Evolutionary conservation across 2,797 vertebrate genomes (phyloP).

Genomic region (Garrulus glandarius): DNA sequence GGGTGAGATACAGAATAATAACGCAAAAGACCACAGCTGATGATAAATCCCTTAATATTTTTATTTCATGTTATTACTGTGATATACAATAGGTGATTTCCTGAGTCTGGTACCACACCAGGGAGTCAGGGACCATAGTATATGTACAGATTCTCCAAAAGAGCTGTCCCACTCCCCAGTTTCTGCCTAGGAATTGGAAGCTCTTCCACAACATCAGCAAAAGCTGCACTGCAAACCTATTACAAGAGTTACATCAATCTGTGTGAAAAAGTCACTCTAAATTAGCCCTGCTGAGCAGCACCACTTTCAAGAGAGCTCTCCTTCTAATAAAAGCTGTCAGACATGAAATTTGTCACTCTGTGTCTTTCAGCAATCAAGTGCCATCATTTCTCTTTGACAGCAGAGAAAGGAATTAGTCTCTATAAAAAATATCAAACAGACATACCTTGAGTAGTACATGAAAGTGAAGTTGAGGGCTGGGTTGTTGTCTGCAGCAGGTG

Average conservation of each 20-base stretch:
- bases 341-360: not conserved
- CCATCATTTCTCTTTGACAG: not conserved
- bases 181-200: not conserved
- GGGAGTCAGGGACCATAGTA: not conserved
- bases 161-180: accelerated
- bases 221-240: not conserved
- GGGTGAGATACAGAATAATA: not conserved
- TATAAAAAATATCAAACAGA: not conserved
- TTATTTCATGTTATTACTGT: not conserved
- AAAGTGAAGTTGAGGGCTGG: not conserved
- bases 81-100: not conserved
- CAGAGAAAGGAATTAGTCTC: constrained; percentile 9
- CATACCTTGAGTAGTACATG: not conserved
- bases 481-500: not conserved
- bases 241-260: not conserved
- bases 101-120: not conserved
- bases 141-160: not conserved
- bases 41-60: not conserved
- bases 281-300: not conserved
- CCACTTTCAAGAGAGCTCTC: not conserved
- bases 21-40: not conserved
- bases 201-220: not conserved
- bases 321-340: constrained; percentile 3
- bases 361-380: not conserved
- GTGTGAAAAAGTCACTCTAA: not conserved